Conservation (phyloP, 1,140 invertebrate genomes). For the Ruditapes philippinarum region DNA sequence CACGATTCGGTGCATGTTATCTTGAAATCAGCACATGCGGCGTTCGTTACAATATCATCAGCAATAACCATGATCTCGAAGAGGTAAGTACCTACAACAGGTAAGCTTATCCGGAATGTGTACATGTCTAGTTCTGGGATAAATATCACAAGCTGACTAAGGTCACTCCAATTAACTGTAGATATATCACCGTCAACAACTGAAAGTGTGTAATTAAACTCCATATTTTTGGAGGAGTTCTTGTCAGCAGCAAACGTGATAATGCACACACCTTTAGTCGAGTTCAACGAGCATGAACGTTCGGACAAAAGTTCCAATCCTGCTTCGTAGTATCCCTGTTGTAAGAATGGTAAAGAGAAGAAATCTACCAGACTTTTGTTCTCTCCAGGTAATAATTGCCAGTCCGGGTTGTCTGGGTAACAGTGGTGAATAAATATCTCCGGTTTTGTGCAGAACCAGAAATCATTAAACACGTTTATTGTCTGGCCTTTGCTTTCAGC, state of each 20-base stretch:
- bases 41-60: constrained; percentile 24
- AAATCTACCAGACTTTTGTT: not conserved
- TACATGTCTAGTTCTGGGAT: not conserved
- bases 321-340: constrained; percentile 20
- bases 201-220: not conserved
- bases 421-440: constrained; percentile 27
- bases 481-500: not conserved
- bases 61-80: constrained; percentile 13
- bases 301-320: constrained; percentile 22
- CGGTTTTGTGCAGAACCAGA: constrained; percentile 32
- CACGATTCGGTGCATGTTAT: not conserved
- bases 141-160: constrained; percentile 8
- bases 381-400: not conserved
- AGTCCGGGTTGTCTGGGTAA: not conserved
- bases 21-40: constrained; percentile 7
- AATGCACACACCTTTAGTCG: not conserved
- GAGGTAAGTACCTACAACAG: not conserved
- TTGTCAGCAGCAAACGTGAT: constrained; percentile 19
- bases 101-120: not conserved
- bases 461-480: constrained; percentile 17
- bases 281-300: not conserved
- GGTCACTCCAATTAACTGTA: not conserved
- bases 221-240: not conserved
- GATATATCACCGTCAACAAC: not conserved
- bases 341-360: not conserved